Evolutionary conservation across 1,140 invertebrate genomes (phyloP).

Genomic region (Colletes latitarsis): DNA sequence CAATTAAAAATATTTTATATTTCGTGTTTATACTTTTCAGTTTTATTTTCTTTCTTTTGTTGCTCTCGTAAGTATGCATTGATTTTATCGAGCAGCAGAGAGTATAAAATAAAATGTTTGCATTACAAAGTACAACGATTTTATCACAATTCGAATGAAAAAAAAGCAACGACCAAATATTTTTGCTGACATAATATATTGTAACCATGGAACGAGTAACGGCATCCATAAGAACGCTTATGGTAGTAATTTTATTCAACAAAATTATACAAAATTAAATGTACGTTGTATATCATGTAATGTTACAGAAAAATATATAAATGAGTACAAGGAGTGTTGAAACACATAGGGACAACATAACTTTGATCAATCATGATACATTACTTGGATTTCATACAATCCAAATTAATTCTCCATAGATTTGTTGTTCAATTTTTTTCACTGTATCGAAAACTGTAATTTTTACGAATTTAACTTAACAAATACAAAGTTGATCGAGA

Average conservation of each 20-base stretch:
- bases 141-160: too few species aligned
- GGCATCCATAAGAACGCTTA: slow-evolving; percentile 22
- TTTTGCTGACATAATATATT: too few species aligned
- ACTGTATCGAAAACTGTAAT: background rate
- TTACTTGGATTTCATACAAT: too few species aligned
- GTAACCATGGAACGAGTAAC: background rate
- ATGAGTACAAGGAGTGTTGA: background rate
- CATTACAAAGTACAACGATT: too few species aligned
- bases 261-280: slow-evolving; percentile 55
- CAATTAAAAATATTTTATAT: background rate
- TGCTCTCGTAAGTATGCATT: too few species aligned
- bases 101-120: too few species aligned
- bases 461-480: background rate
- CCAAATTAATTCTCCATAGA: too few species aligned
- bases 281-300: slow-evolving; percentile 25
- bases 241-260: slow-evolving; percentile 60
- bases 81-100: too few species aligned
- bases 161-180: too few species aligned
- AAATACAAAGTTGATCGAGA: background rate
- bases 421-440: background rate
- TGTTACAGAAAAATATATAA: slow-evolving; percentile 32
- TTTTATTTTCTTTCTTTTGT: background rate
- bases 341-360: background rate
- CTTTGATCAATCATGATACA: background rate
- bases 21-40: background rate